phyloP scores from a whole-genome alignment of 2,113 vertebrate species.

The Rhabdomys dilectus region DNA sequence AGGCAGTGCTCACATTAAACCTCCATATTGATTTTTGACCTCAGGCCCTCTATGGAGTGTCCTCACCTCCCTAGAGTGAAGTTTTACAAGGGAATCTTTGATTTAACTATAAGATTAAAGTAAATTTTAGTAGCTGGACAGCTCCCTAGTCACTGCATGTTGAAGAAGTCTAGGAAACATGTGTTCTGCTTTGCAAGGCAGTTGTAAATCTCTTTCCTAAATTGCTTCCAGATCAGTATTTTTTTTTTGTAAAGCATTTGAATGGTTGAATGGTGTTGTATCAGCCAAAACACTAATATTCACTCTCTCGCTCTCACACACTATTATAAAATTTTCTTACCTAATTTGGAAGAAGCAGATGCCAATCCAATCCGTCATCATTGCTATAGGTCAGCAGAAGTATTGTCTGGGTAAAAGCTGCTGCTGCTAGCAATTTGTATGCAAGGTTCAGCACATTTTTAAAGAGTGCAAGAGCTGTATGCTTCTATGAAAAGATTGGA shows the following conservation, averaged over 20 bases:
- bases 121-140: slow-evolving; percentile 71
- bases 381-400: slow-evolving; percentile 60
- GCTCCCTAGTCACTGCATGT: slow-evolving; percentile 66
- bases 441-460: not conserved
- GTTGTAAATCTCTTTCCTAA: slow-evolving; percentile 80
- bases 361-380: slow-evolving; percentile 47
- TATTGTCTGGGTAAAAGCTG: slow-evolving; percentile 52
- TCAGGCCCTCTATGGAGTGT: not conserved
- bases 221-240: slow-evolving; percentile 79
- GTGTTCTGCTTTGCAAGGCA: slow-evolving; percentile 72
- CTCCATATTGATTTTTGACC: slow-evolving; percentile 67
- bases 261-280: slow-evolving; percentile 70
- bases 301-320: slow-evolving; percentile 35
- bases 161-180: slow-evolving; percentile 69
- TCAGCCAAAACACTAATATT: slow-evolving; percentile 69
- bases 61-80: slow-evolving; percentile 55
- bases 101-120: slow-evolving; percentile 77
- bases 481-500: slow-evolving; percentile 19
- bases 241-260: slow-evolving; percentile 65
- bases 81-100: slow-evolving; percentile 68
- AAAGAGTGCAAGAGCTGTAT: slow-evolving; percentile 19
- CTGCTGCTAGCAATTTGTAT: slow-evolving; percentile 61
- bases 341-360: slow-evolving; percentile 66
- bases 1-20: slow-evolving; percentile 61
- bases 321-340: slow-evolving; percentile 55